These are phyloP conservation scores for Erinaceus europaeus DNA, from an alignment of 2,113 vertebrate genomes.

Conservation along the genomic window DNA sequence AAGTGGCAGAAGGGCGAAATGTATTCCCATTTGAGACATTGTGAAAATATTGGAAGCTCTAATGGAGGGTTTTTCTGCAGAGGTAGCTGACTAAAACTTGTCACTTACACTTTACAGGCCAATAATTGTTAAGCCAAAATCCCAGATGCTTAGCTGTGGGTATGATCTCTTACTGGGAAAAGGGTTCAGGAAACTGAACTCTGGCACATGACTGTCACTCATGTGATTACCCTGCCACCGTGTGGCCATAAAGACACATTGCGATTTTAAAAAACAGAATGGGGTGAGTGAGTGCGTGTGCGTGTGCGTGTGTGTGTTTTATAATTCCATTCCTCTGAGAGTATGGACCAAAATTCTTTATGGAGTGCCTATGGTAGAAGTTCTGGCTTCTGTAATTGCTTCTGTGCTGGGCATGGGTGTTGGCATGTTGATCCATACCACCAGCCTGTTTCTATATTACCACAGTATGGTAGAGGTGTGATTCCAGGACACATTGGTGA, in stretches of 20 bases:
- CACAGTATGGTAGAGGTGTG: too few relatives aligned
- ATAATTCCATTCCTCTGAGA: too few relatives aligned
- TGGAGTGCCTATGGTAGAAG: too few relatives aligned
- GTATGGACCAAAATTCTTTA: too few relatives aligned
- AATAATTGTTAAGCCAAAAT: conserved; percentile 35
- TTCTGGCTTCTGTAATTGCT: too few relatives aligned
- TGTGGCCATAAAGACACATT: conserved; percentile 67
- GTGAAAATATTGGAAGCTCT: conserved; percentile 35
- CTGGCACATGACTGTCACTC: background rate
- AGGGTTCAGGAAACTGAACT: accelerated
- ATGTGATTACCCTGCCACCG: conserved; percentile 79
- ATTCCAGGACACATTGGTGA: too few relatives aligned
- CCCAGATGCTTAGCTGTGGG: conserved; percentile 36
- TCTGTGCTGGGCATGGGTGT: too few relatives aligned
- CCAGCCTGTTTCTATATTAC: too few relatives aligned
- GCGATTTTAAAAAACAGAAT: background rate
- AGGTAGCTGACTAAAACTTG: conserved; percentile 26
- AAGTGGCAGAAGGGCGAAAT: background rate
- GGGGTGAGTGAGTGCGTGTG: too few relatives aligned
- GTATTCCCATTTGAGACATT: conserved; percentile 1
- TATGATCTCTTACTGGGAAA: conserved; percentile 16
- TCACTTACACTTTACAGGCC: conserved; percentile 39
- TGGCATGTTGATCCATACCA: too few relatives aligned
- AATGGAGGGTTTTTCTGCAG: background rate
- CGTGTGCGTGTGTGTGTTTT: too few relatives aligned